Conservation (phyloP, 2,797 vertebrate genomes). For the Liasis olivaceus region DNA sequence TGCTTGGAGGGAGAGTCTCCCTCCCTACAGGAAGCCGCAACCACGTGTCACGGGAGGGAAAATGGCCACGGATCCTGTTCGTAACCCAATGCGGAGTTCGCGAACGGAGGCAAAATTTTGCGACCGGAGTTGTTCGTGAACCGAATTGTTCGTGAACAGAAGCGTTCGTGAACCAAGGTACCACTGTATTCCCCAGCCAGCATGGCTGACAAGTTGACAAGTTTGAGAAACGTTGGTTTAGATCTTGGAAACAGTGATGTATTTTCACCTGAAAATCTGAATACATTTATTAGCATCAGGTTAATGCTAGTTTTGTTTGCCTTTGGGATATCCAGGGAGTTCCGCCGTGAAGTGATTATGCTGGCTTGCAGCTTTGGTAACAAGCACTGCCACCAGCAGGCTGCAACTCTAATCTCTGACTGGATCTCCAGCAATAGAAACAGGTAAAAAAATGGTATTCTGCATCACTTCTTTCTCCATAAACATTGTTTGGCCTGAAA, state of each 20-base stretch:
- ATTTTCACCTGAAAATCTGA: slow-evolving; percentile 1
- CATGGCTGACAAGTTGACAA: not conserved
- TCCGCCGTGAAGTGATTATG: slow-evolving; percentile 95
- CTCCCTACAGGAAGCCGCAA: too few relatives aligned
- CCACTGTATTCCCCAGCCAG: too few relatives aligned
- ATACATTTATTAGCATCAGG: slow-evolving; percentile 18
- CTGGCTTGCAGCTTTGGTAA: slow-evolving; percentile 95
- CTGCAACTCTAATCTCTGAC: slow-evolving; percentile 91
- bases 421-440: slow-evolving; percentile 99
- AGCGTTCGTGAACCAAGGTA: too few relatives aligned
- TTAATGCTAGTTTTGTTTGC: slow-evolving; percentile 34
- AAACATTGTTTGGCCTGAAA: not conserved
- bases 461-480: not conserved
- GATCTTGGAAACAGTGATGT: not conserved
- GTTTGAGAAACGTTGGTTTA: not conserved
- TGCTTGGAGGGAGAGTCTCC: too few relatives aligned
- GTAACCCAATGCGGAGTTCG: too few relatives aligned
- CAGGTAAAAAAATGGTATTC: slow-evolving; percentile 74
- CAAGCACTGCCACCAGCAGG: slow-evolving; percentile 95
- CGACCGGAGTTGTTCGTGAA: too few relatives aligned
- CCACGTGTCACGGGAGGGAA: too few relatives aligned
- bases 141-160: too few relatives aligned
- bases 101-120: too few relatives aligned
- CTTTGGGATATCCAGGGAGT: slow-evolving; percentile 76
- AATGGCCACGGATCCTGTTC: too few relatives aligned